A percentile compares a stretch with the other conserved stretches of the same genome.
Evolutionary conservation across 2,113 vertebrate species (phyloP).

Genomic region (Siniperca knerii): DNA sequence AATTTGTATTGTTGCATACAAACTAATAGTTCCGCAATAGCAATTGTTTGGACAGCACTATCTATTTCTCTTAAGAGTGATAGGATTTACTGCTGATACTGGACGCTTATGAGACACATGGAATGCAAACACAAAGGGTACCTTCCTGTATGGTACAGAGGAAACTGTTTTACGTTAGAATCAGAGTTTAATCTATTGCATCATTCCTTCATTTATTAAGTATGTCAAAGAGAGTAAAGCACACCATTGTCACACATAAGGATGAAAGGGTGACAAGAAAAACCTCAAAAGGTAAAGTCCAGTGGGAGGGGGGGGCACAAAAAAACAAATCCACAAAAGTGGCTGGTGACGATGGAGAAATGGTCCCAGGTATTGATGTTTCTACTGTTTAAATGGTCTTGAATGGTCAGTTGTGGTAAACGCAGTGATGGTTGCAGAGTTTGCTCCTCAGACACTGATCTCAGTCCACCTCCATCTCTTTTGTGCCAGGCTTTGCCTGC

Average conservation of each 20-base stretch:
- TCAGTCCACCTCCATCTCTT: conserved; percentile 97
- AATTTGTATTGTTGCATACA: conserved; percentile 79
- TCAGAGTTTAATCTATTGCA: conserved; percentile 67
- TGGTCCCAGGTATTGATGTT: conserved; percentile 62
- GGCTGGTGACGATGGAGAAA: conserved; percentile 65
- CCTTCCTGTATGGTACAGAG: conserved; percentile 32
- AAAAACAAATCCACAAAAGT: conserved; percentile 61
- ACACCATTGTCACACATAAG: conserved; percentile 68
- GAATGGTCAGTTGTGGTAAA: conserved; percentile 36
- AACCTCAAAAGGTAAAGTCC: conserved; percentile 61
- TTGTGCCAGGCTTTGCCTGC: conserved; percentile 85
- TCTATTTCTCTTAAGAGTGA: conserved; percentile 49
- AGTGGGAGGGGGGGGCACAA: conserved; percentile 17
- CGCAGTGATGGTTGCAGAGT: conserved; percentile 53
- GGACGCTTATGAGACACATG: conserved; percentile 48
- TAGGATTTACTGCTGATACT: conserved; percentile 44
- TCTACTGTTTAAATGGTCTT: conserved; percentile 60
- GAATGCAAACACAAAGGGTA: conserved; percentile 62
- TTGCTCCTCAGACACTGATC: conserved; percentile 31
- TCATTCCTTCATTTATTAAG: conserved; percentile 67
- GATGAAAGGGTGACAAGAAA: conserved; percentile 51
- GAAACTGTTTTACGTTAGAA: conserved; percentile 59
- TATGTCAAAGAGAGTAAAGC: conserved; percentile 63
- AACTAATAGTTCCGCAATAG: conserved; percentile 64
- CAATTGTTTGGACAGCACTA: conserved; percentile 58